These are phyloP conservation scores for Aplidium turbinatum DNA, from an alignment of 23 tunicate species.

Conservation along the genomic window DNA sequence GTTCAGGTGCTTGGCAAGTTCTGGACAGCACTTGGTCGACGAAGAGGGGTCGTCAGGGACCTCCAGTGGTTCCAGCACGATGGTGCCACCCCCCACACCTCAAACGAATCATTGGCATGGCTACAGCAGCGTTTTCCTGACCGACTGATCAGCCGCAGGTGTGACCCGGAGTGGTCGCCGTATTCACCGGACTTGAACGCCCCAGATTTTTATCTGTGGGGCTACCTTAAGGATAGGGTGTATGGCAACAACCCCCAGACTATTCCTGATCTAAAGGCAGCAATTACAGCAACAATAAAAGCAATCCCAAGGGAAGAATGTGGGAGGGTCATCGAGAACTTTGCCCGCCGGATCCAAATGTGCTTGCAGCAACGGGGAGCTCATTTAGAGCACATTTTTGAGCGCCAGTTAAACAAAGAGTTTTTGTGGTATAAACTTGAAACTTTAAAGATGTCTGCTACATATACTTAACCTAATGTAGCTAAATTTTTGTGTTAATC, in stretches of 20 bases:
- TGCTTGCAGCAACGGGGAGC: conserved; percentile 28
- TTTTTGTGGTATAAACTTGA: conserved; percentile 42
- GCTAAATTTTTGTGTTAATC: conserved; percentile 4
- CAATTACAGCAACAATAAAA: conserved; percentile 36
- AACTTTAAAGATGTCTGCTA: conserved; percentile 35
- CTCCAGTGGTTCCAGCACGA: conserved; percentile 35
- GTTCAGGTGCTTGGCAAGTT: conserved; percentile 34
- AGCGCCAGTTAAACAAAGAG: conserved; percentile 23
- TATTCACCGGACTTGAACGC: conserved; percentile 49
- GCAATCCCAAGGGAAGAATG: conserved; percentile 30
- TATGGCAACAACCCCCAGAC: conserved; percentile 45
- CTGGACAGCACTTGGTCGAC: conserved; percentile 46
- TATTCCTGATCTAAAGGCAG: conserved; percentile 47
- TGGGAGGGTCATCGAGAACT: conserved; percentile 40
- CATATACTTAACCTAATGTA: conserved; percentile 27
- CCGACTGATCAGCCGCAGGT: conserved; percentile 53
- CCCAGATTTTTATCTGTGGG: conserved; percentile 43
- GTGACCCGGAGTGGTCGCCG: conserved; percentile 47
- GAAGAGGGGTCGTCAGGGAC: conserved; percentile 45
- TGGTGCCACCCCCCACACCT: conserved; percentile 40
- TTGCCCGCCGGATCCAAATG: conserved; percentile 39
- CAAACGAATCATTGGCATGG: conserved; percentile 30
- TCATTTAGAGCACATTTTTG: conserved; percentile 44
- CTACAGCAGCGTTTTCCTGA: conserved; percentile 48
- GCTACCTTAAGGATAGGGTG: conserved; percentile 39